These are phyloP conservation scores for Pandemis cinnamomeana DNA, from an alignment of 2,888 invertebrate genomes.

Conservation along the genomic window DNA sequence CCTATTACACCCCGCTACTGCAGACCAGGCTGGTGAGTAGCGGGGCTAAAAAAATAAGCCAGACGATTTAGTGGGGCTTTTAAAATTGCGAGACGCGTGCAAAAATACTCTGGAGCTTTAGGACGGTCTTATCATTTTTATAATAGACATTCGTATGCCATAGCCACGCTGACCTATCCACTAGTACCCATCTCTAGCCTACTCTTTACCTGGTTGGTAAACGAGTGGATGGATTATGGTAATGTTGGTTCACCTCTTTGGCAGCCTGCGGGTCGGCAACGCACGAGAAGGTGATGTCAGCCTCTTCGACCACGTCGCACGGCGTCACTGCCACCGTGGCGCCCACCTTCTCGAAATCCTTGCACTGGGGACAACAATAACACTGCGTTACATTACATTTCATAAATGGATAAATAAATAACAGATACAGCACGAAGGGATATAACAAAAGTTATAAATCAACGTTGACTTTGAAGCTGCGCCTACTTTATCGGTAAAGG, in stretches of 20 bases:
- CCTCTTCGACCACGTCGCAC: conserved; percentile 95
- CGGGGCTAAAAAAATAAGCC: too few relatives aligned
- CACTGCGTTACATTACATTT: neutral
- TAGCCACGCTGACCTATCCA: too few relatives aligned
- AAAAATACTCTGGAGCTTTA: too few relatives aligned
- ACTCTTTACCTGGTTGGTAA: neutral
- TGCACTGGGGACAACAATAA: conserved; percentile 85
- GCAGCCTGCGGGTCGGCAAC: conserved; percentile 97
- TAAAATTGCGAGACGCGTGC: too few relatives aligned
- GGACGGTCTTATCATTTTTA: too few relatives aligned
- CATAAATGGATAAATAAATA: neutral
- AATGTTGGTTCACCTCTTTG: conserved; percentile 89
- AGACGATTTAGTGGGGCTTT: too few relatives aligned
- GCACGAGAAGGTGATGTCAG: conserved; percentile 98
- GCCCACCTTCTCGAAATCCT: conserved; percentile 93
- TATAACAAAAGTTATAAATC: neutral
- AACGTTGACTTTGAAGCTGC: neutral
- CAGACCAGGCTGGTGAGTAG: too few relatives aligned
- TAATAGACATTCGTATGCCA: too few relatives aligned
- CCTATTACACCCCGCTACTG: too few relatives aligned
- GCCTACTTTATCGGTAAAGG: neutral
- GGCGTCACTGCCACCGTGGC: conserved; percentile 95
- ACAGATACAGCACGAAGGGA: too few relatives aligned
- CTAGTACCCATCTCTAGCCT: too few relatives aligned
- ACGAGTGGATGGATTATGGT: neutral